A percentile compares a stretch with the other conserved stretches of the same genome.
These are phyloP conservation scores for Orientallactaga sibirica DNA, from an alignment of 2,797 vertebrate species.

Conservation along the genomic window DNA sequence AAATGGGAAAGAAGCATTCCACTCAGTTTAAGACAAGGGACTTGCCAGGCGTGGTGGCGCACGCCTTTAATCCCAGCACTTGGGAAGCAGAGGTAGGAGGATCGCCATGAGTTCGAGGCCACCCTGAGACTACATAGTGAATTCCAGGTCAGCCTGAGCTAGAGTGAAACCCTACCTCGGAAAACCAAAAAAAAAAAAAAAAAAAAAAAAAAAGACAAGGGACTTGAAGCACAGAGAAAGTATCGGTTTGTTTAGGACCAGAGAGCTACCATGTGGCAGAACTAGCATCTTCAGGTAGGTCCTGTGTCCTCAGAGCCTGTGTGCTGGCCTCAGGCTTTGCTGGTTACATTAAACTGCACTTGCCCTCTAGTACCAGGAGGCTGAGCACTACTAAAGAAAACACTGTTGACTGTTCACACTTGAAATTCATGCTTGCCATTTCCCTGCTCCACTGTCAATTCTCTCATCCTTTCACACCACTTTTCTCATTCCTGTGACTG, in stretches of 20 bases:
- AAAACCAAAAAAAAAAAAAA: too few species aligned
- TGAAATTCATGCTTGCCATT: not conserved
- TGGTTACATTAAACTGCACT: not conserved
- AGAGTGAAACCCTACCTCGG: too few species aligned
- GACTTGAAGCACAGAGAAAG: not conserved
- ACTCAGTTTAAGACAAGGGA: not conserved
- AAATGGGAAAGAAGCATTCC: not conserved
- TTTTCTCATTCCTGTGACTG: not conserved
- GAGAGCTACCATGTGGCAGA: not conserved
- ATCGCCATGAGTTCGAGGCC: too few species aligned
- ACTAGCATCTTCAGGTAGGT: not conserved
- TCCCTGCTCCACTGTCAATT: not conserved
- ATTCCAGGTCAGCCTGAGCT: too few species aligned
- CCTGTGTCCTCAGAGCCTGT: not conserved
- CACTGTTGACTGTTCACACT: not conserved
- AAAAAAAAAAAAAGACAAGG: too few species aligned
- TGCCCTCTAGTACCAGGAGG: not conserved
- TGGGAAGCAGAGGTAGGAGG: too few species aligned
- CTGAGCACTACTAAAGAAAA: not conserved
- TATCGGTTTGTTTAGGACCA: not conserved
- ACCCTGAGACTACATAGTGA: too few species aligned
- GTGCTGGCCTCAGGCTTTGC: not conserved
- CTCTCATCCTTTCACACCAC: not conserved
- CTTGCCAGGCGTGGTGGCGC: too few species aligned
- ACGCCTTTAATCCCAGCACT: too few species aligned